Evolutionary conservation across 2,797 vertebrate species (phyloP), one percentile per base, ranked within the genome.

Genomic region (Platyrinchus mystaceus): DNA sequence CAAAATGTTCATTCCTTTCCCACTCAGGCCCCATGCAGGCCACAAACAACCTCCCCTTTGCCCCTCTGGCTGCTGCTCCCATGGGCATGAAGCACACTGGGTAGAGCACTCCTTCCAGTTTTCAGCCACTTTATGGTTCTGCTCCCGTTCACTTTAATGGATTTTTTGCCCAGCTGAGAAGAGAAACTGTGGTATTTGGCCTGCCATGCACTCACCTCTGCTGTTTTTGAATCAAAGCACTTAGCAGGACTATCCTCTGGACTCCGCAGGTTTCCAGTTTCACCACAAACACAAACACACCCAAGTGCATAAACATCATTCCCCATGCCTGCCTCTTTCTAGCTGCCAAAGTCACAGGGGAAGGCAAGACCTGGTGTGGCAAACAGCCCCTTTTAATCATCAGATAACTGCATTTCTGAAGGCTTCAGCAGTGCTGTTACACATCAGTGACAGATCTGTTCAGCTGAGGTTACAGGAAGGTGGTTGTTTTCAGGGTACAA

Each of bases 271-370:
- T 60, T 79, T 90, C 49, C 59, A 24, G 47, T 91, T 94, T 64
- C 87, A 68, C 13, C 82, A 49, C 92, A 93, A 95, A 78, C 79
- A 62, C 62, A 91, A 79, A 74, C 71, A 80, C 62, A 50, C 20
- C 49, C 60, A 36, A 68, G 23, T 2, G 16, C 49, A 80, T n/a
- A 47, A 87, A 8, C 19, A 41, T 2, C 2, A 1, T 58, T 53
- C 36, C 39, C 41, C 0, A 0, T 28, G 44, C 46, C 53, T 83
- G 52, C 50, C 39, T 89, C 64, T 59, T 84, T 43, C 58, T 24
- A 21, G 50, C 46, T 91, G 68, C 79, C 71, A 71, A 62, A 82
- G 20, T 23, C 50, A 24, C 47, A 88, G 47, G 17, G 41, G 26
- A 34, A 64, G 56, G 68, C 18, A 23, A 49, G 43, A 39, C 39